These are phyloP conservation scores for Perca schrenkii DNA, from an alignment of 2,113 vertebrate genomes.

Conservation along the genomic window DNA sequence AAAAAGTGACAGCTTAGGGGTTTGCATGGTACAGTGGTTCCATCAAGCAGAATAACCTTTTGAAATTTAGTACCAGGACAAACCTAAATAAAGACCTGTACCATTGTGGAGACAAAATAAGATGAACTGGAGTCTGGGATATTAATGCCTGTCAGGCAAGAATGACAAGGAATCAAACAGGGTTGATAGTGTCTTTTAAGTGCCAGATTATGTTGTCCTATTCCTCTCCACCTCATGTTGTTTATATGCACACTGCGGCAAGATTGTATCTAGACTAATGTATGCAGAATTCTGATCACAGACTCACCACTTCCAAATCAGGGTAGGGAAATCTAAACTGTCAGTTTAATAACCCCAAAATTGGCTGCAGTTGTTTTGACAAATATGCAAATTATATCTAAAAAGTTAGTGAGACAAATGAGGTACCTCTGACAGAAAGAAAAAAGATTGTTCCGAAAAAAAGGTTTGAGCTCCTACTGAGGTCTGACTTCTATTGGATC, in stretches of 20 bases:
- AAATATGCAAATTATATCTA: constrained; percentile 71
- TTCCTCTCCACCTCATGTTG: constrained; percentile 48
- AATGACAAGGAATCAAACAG: constrained; percentile 35
- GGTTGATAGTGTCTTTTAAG: constrained; percentile 53
- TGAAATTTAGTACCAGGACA: constrained; percentile 53
- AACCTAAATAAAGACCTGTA: constrained; percentile 40
- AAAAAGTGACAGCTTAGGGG: constrained; percentile 54
- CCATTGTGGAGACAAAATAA: constrained; percentile 31
- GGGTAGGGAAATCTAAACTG: constrained; percentile 66
- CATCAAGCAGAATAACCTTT: constrained; percentile 67
- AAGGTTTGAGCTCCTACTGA: constrained; percentile 30
- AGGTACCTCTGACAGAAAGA: constrained; percentile 43
- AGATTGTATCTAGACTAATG: constrained; percentile 74
- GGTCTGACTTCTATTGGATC: constrained; percentile 60
- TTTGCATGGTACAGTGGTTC: constrained; percentile 59
- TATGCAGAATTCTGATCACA: constrained; percentile 67
- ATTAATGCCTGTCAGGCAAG: constrained; percentile 47
- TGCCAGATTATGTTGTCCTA: constrained; percentile 59
- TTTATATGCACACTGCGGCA: constrained; percentile 67
- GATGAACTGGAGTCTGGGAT: constrained; percentile 20
- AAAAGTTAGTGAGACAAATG: constrained; percentile 62
- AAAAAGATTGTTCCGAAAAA: constrained; percentile 14
- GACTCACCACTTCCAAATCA: constrained; percentile 52
- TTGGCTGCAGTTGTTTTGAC: constrained; percentile 68
- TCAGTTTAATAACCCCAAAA: constrained; percentile 67